A percentile compares a stretch with the other conserved stretches of the same genome.
Evolutionary conservation across 2,888 invertebrate genomes (phyloP).

Genomic region (Cephus sareptanus): DNA sequence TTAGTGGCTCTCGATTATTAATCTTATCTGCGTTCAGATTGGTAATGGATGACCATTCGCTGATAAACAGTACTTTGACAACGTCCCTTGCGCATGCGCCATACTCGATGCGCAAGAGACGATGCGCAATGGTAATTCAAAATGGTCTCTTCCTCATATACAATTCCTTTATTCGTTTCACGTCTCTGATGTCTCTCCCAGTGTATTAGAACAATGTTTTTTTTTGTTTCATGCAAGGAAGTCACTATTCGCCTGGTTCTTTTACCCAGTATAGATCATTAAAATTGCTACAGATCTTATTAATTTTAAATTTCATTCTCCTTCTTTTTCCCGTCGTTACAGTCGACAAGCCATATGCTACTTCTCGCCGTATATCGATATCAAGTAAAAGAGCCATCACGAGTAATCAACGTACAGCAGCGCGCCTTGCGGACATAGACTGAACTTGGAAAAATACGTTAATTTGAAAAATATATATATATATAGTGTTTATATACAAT

Average conservation of each 20-base stretch:
- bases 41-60: neutral
- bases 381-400: neutral
- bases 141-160: neutral
- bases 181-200: constrained; percentile 20
- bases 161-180: constrained; percentile 5
- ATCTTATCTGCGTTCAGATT: constrained; percentile 4
- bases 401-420: neutral
- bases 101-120: neutral
- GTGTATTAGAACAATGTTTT: neutral
- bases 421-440: neutral
- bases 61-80: neutral
- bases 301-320: neutral
- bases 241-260: neutral
- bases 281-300: neutral
- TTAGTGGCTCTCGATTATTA: constrained; percentile 43
- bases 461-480: constrained; percentile 43
- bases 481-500: constrained; percentile 30
- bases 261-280: neutral
- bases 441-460: constrained; percentile 47
- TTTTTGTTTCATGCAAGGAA: neutral
- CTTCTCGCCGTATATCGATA: neutral
- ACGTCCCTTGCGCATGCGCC: neutral
- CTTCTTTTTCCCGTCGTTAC: neutral
- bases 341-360: too few relatives aligned
- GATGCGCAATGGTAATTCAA: neutral